Evolutionary conservation across 1,140 invertebrate genomes (phyloP).

Genomic region (Helicoverpa zea): DNA sequence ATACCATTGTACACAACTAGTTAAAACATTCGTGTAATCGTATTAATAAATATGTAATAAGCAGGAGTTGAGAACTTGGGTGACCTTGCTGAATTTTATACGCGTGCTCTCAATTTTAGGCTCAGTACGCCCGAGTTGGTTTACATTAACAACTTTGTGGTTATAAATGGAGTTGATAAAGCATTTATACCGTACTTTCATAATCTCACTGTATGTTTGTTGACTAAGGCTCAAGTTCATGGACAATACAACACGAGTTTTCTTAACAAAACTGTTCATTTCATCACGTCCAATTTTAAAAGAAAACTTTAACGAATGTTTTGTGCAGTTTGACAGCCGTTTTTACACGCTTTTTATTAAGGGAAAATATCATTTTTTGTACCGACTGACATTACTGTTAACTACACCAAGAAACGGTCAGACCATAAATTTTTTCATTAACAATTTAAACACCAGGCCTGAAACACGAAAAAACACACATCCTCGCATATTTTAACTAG

Average conservation of each 20-base stretch:
- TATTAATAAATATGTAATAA: slow-evolving; percentile 7
- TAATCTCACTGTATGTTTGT: neutral
- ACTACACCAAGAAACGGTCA: no score
- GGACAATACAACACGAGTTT: neutral
- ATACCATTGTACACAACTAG: neutral
- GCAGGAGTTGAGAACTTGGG: neutral
- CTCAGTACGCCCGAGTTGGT: neutral
- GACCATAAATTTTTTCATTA: no score
- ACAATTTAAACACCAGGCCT: no score
- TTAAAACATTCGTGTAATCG: neutral
- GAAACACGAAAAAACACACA: no score
- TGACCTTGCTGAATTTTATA: slow-evolving; percentile 25
- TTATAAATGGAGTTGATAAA: slow-evolving; percentile 1
- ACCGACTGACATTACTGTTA: no score
- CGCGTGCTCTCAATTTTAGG: neutral
- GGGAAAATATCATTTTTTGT: no score
- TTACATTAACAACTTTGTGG: neutral
- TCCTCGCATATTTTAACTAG: neutral
- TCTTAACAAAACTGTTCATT: no score
- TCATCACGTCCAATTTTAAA: no score
- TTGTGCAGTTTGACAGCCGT: no score
- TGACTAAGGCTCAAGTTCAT: no score
- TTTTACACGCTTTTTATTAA: no score
- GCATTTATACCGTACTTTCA: neutral
- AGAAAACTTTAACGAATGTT: no score